Percentiles rank a stretch among this genome's conserved stretches.
phyloP scores from a whole-genome alignment of 2,113 vertebrate genomes.

The Sitta europaea region DNA sequence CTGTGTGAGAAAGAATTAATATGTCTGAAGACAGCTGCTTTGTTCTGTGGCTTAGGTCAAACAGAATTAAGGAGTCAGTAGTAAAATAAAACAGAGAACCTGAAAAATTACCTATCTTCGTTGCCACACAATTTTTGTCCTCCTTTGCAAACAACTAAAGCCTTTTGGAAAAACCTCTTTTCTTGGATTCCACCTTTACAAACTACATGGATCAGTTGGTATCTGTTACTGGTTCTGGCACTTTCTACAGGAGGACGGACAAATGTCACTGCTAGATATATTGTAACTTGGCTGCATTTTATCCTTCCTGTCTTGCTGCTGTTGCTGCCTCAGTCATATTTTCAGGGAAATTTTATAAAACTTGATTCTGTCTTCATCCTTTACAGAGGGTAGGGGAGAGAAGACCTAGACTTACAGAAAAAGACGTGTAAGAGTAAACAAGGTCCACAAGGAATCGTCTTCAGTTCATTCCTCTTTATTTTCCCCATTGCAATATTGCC shows the following conservation, averaged over 20 bases:
- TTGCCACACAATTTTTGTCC: not conserved
- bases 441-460: not conserved
- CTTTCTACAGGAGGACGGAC: not conserved
- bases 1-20: not conserved
- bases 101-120: not conserved
- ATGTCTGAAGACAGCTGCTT: not conserved
- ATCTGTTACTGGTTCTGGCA: not conserved
- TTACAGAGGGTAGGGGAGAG: fast-evolving
- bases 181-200: not conserved
- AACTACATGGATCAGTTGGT: not conserved
- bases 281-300: not conserved
- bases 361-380: not conserved
- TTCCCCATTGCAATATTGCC: not conserved
- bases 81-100: not conserved
- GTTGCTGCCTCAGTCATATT: not conserved
- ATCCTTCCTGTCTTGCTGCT: not conserved
- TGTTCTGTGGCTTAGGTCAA: not conserved
- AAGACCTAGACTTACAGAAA: not conserved
- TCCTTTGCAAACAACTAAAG: not conserved
- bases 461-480: not conserved
- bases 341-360: not conserved
- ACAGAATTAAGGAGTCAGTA: not conserved
- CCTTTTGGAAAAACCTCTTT: not conserved
- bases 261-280: not conserved
- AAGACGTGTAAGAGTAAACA: not conserved